A percentile compares a stretch with the other conserved stretches of the same genome.
Conservation (phyloP, 2,113 vertebrate genomes). For the Chiloscyllium plagiosum region DNA sequence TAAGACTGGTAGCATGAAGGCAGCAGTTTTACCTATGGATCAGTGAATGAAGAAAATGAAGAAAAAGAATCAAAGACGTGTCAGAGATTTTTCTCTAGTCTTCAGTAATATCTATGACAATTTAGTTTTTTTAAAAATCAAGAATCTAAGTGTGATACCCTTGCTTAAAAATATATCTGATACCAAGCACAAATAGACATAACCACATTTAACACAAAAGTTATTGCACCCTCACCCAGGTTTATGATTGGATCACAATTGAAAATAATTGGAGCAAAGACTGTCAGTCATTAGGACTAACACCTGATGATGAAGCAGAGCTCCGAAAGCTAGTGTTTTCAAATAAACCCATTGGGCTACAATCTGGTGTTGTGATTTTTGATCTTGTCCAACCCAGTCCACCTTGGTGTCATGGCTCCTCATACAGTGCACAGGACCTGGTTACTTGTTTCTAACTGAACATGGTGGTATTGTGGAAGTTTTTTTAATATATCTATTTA, state of each 20-base stretch:
- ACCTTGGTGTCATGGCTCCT: neutral
- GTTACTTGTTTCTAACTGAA: neutral
- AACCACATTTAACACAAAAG: neutral
- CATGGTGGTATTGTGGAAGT: too few species aligned
- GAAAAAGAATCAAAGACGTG: neutral
- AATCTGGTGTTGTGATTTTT: too few species aligned
- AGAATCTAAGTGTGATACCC: neutral
- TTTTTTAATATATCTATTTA: too few species aligned
- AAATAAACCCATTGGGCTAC: too few species aligned
- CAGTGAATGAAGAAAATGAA: neutral
- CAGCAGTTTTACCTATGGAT: constrained; percentile 82
- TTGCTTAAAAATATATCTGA: neutral
- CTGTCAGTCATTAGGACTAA: too few species aligned
- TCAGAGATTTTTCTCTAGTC: neutral
- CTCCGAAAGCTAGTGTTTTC: too few species aligned
- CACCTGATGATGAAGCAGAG: too few species aligned
- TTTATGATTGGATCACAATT: too few species aligned
- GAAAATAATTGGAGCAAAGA: too few species aligned
- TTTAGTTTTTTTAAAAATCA: neutral
- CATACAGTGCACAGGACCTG: neutral
- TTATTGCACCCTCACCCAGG: neutral
- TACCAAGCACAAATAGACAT: neutral
- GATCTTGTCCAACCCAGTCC: too few species aligned
- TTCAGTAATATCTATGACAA: neutral
- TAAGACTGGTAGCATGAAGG: constrained; percentile 86